Percentiles rank a stretch among this genome's conserved stretches.
phyloP scores from a whole-genome alignment of 2,113 vertebrate genomes.

The Cebus imitator region DNA sequence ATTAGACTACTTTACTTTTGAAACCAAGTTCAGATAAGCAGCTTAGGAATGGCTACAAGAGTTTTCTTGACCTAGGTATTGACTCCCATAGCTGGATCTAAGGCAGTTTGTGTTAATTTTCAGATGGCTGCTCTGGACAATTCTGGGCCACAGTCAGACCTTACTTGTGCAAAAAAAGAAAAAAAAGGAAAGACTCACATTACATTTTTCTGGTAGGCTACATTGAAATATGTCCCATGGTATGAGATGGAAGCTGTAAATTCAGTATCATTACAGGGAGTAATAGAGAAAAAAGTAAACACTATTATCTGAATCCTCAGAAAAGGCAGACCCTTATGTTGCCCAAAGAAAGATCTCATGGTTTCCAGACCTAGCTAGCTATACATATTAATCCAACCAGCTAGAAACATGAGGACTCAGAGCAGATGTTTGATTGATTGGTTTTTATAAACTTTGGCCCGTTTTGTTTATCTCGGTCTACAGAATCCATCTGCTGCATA shows the following conservation, averaged over 20 bases:
- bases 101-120: conserved; percentile 23
- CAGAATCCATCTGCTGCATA: conserved; percentile 8
- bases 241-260: conserved; percentile 7
- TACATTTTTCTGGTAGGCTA: conserved; percentile 23
- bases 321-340: not conserved
- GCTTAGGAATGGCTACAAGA: not conserved
- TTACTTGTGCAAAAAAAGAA: not conserved
- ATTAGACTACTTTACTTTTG: not conserved
- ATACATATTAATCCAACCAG: not conserved
- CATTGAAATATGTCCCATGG: conserved; percentile 33
- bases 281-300: not conserved
- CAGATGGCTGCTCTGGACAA: conserved; percentile 3
- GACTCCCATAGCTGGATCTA: not conserved
- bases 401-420: conserved; percentile 12
- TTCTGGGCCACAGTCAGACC: not conserved
- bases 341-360: not conserved
- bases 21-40: not conserved
- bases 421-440: not conserved
- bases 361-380: not conserved
- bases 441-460: not conserved
- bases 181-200: not conserved
- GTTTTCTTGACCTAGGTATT: not conserved
- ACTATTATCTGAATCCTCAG: not conserved
- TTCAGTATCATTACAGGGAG: not conserved
- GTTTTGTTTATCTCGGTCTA: not conserved